Evolutionary conservation across 2,797 vertebrate species (phyloP).

Genomic region (Emydoidea blandingii): DNA sequence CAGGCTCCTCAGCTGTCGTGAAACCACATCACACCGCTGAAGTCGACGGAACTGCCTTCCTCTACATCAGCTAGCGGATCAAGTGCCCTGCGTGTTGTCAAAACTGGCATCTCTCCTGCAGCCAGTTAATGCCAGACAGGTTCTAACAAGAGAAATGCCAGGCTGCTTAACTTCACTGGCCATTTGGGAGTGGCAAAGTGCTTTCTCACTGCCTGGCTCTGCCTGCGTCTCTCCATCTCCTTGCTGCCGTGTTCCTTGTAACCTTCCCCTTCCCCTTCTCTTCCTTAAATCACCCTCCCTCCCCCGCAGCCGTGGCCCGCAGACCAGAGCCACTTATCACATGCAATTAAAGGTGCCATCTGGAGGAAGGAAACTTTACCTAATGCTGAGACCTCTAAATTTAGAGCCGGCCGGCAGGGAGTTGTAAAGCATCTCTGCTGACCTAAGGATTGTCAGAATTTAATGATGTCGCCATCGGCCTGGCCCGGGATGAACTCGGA

Average conservation of each 20-base stretch:
- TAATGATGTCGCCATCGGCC: constrained; percentile 3
- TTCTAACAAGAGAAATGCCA: neutral
- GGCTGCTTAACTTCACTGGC: neutral
- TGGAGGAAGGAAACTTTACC: constrained; percentile 53
- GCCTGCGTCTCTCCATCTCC: neutral
- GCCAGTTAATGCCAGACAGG: neutral
- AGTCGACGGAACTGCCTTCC: neutral
- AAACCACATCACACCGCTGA: neutral
- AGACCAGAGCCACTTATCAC: constrained; percentile 42
- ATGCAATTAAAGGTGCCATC: constrained; percentile 70
- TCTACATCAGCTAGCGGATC: neutral
- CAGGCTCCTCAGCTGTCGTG: neutral
- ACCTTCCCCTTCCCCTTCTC: neutral
- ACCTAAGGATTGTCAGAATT: constrained; percentile 63
- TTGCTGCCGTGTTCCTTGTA: neutral
- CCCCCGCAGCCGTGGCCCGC: neutral
- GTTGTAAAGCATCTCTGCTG: constrained; percentile 19
- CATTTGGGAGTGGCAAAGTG: neutral
- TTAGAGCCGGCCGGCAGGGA: constrained; percentile 44
- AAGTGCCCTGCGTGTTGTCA: neutral
- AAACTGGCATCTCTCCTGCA: neutral
- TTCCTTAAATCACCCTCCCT: constrained; percentile 28
- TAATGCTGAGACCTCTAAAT: constrained; percentile 74
- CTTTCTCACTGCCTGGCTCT: neutral
- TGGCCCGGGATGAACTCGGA: fast-evolving